Evolutionary conservation across 2,113 vertebrate species (phyloP).

Genomic region (Cryptotis parvus): DNA sequence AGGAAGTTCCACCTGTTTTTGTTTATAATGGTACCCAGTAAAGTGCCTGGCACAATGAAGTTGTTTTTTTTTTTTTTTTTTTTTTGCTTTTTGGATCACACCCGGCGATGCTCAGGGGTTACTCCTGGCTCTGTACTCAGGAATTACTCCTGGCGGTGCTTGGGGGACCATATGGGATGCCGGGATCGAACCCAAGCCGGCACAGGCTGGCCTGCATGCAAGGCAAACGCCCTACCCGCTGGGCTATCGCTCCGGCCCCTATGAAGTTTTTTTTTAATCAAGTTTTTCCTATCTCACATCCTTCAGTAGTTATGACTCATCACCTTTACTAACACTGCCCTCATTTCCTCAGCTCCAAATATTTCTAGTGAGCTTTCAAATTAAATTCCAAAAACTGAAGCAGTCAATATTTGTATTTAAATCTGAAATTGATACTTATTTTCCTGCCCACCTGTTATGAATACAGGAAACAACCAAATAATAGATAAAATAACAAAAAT

Average conservation of each 20-base stretch:
- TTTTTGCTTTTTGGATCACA: too few species aligned
- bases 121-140: too few species aligned
- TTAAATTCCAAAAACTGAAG: slow-evolving; percentile 22
- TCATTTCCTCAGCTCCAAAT: slow-evolving; percentile 12
- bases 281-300: slow-evolving; percentile 47
- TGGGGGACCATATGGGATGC: too few species aligned
- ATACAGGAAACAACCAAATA: slow-evolving; percentile 46
- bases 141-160: too few species aligned
- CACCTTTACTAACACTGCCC: neutral
- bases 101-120: too few species aligned
- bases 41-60: neutral
- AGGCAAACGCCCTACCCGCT: too few species aligned
- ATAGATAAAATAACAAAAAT: slow-evolving; percentile 41
- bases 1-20: neutral
- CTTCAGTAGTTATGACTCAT: slow-evolving; percentile 46
- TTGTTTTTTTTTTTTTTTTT: too few species aligned
- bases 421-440: neutral
- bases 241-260: too few species aligned
- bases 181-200: too few species aligned
- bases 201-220: too few species aligned
- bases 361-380: neutral
- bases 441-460: slow-evolving; percentile 35
- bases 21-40: slow-evolving; percentile 24
- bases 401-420: slow-evolving; percentile 5
- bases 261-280: too few species aligned